Conservation (phyloP, 1,140 invertebrate genomes). For the Tetragonula clypearis region DNA sequence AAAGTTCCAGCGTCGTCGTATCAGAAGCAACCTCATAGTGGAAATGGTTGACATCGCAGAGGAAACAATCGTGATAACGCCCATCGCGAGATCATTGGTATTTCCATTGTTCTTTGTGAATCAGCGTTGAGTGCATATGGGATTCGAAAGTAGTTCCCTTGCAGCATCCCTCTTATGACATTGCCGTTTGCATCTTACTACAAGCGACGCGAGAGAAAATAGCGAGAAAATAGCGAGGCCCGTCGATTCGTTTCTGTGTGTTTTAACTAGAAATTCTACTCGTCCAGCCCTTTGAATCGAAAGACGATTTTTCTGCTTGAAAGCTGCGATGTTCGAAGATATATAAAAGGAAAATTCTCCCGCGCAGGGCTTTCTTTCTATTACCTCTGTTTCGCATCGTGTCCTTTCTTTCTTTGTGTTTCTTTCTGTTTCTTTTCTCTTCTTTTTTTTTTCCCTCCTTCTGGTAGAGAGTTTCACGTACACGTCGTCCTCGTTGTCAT, state of each 20-base stretch:
- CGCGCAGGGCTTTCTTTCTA: background rate
- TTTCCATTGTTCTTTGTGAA: conserved; percentile 67
- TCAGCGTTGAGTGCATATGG: conserved; percentile 45
- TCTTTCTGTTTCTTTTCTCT: background rate
- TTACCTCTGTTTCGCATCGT: background rate
- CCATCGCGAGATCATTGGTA: conserved; percentile 60
- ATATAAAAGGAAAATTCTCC: background rate
- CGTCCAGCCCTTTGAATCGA: background rate
- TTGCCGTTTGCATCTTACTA: conserved; percentile 24
- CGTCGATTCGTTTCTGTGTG: background rate
- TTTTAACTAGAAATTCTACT: background rate
- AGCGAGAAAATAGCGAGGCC: conserved; percentile 17
- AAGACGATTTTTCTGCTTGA: background rate
- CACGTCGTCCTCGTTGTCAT: conserved; percentile 1
- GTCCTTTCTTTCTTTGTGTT: too few species aligned
- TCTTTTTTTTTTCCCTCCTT: background rate
- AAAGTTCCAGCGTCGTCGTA: too few species aligned
- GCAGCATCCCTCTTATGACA: conserved; percentile 12
- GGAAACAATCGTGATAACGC: background rate
- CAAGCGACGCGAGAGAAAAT: conserved; percentile 15
- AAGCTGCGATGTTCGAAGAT: background rate
- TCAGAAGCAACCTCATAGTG: too few species aligned
- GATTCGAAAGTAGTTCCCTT: conserved; percentile 60
- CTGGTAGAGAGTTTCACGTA: conserved; percentile 4
- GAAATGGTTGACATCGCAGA: background rate